These are phyloP conservation scores for Cephonodes hylas DNA, from an alignment of 2,888 invertebrate species.

Conservation along the genomic window DNA sequence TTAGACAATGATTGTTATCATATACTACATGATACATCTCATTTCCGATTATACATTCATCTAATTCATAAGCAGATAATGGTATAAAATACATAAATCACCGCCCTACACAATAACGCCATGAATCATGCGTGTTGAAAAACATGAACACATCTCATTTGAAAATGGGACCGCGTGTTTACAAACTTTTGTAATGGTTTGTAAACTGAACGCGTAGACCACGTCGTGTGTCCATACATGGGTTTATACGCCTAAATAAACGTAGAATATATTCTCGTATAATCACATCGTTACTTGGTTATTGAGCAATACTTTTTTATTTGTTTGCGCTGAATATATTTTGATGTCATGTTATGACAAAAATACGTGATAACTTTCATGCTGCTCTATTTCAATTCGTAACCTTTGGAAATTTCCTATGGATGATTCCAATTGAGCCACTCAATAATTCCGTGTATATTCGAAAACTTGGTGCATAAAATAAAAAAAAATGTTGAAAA, in stretches of 20 bases:
- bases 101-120: slow-evolving; percentile 14
- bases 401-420: too few species aligned
- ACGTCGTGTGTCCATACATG: background rate
- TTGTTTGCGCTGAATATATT: background rate
- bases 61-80: background rate
- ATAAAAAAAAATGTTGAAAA: too few species aligned
- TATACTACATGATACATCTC: too few species aligned
- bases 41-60: too few species aligned
- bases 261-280: background rate
- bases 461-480: too few species aligned
- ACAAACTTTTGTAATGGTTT: slow-evolving; percentile 52
- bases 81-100: slow-evolving; percentile 16
- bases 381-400: background rate
- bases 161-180: slow-evolving; percentile 44
- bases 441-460: too few species aligned
- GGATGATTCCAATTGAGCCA: too few species aligned
- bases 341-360: background rate
- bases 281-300: background rate
- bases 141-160: slow-evolving; percentile 56
- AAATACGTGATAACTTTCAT: background rate
- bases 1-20: too few species aligned
- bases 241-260: background rate
- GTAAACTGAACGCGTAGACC: slow-evolving; percentile 42
- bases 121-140: slow-evolving; percentile 39
- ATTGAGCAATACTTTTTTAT: slow-evolving; percentile 1